A percentile compares a stretch with the other conserved stretches of the same genome.
Conservation (phyloP, 1,140 invertebrate species). For the Augochlora pura region DNA sequence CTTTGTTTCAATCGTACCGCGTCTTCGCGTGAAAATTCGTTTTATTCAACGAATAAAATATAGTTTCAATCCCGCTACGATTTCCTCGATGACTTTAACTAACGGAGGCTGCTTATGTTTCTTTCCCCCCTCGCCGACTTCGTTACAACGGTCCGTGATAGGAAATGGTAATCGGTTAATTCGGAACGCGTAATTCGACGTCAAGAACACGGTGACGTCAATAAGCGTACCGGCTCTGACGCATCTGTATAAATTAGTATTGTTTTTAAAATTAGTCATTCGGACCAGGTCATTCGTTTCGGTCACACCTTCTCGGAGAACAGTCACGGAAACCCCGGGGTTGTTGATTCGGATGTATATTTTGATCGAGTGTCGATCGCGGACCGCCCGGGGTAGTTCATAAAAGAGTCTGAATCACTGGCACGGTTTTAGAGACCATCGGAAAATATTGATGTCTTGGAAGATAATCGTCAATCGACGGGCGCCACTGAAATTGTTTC, state of each 20-base stretch:
- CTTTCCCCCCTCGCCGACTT: neutral
- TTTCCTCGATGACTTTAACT: neutral
- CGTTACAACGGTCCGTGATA: neutral
- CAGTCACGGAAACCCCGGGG: neutral
- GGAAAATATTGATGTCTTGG: constrained; percentile 8
- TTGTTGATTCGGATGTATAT: constrained; percentile 18
- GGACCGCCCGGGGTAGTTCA: neutral
- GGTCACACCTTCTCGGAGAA: neutral
- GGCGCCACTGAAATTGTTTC: constrained; percentile 8
- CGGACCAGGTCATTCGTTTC: neutral
- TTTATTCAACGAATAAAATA: too few species aligned
- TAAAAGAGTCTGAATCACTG: constrained; percentile 40
- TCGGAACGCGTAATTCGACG: constrained; percentile 26
- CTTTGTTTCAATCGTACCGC: too few species aligned
- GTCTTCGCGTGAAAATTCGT: too few species aligned
- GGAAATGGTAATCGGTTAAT: neutral
- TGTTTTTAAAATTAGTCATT: constrained; percentile 55
- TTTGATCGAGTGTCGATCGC: constrained; percentile 37
- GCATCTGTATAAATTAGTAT: constrained; percentile 29
- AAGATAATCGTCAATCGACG: neutral
- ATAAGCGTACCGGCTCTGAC: constrained; percentile 28
- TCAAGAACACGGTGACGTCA: constrained; percentile 39
- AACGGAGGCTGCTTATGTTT: neutral
- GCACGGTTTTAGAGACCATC: constrained; percentile 46
- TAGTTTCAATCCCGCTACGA: too few species aligned